Percentiles rank a stretch among this genome's conserved stretches.
Conservation (phyloP, 2,113 vertebrate species). For the Tetraodon nigroviridis region DNA sequence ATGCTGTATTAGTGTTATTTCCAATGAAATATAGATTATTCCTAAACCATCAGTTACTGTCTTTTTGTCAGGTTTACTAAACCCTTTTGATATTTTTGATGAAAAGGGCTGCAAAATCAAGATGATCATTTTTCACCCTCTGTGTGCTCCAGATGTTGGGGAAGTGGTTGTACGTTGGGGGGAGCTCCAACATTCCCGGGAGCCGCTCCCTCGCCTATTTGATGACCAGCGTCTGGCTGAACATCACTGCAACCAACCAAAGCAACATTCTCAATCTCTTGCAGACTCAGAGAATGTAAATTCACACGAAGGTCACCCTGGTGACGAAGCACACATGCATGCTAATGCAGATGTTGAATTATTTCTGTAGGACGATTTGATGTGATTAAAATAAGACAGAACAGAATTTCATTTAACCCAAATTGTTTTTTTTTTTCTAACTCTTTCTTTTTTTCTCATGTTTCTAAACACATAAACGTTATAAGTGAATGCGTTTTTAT, state of each 20-base stretch:
- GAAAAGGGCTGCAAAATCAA: neutral
- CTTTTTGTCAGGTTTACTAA: neutral
- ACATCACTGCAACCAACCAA: constrained; percentile 34
- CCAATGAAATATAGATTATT: no score
- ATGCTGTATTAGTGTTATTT: no score
- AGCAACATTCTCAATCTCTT: constrained; percentile 42
- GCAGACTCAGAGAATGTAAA: constrained; percentile 61
- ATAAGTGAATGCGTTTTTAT: neutral
- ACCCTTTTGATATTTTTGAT: neutral
- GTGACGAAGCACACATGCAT: neutral
- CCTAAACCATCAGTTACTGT: no score
- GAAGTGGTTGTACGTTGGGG: constrained; percentile 52
- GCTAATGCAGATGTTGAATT: neutral
- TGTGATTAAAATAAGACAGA: neutral
- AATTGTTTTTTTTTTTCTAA: neutral
- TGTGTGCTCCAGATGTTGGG: constrained; percentile 51
- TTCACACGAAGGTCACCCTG: neutral
- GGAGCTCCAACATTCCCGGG: constrained; percentile 58
- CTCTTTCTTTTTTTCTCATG: neutral
- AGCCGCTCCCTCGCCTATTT: constrained; percentile 51
- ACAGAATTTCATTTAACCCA: neutral
- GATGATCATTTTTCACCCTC: neutral
- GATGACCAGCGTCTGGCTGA: constrained; percentile 42
- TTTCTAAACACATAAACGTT: neutral
- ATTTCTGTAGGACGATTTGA: neutral